Conservation (phyloP, 2,797 vertebrate genomes). For the Crocidura indochinensis region DNA sequence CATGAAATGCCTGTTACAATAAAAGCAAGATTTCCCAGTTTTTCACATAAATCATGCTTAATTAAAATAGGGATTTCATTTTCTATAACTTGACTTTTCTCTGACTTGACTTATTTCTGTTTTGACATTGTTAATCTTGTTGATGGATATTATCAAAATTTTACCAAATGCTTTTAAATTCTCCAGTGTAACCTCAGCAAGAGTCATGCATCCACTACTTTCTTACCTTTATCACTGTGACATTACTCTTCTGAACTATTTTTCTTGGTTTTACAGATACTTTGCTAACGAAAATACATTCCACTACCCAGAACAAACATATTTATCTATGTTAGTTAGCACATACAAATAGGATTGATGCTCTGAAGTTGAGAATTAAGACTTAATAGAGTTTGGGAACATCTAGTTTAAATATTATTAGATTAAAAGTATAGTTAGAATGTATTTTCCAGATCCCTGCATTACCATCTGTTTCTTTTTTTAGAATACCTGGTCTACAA, state of each 20-base stretch:
- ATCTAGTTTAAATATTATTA: conserved; percentile 81
- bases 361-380: conserved; percentile 68
- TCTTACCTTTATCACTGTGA: no score
- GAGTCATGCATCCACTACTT: not conserved
- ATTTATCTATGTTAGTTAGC: conserved; percentile 49
- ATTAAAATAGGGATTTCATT: conserved; percentile 60
- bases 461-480: conserved; percentile 84
- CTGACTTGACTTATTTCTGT: conserved; percentile 44
- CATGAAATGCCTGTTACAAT: conserved; percentile 13
- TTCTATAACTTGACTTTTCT: conserved; percentile 64
- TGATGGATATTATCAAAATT: conserved; percentile 65
- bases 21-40: not conserved
- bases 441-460: conserved; percentile 84
- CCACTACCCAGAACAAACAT: conserved; percentile 71
- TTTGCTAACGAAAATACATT: not conserved
- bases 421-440: conserved; percentile 81
- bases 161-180: conserved; percentile 76
- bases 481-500: not conserved
- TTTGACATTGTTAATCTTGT: conserved; percentile 22
- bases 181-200: not conserved
- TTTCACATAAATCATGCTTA: not conserved
- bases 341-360: no score
- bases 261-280: not conserved
- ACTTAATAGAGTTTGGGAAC: conserved; percentile 82
- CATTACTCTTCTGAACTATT: no score